These are phyloP conservation scores for Xyrichtys novacula DNA, from an alignment of 2,797 vertebrate species.

Conservation along the genomic window DNA sequence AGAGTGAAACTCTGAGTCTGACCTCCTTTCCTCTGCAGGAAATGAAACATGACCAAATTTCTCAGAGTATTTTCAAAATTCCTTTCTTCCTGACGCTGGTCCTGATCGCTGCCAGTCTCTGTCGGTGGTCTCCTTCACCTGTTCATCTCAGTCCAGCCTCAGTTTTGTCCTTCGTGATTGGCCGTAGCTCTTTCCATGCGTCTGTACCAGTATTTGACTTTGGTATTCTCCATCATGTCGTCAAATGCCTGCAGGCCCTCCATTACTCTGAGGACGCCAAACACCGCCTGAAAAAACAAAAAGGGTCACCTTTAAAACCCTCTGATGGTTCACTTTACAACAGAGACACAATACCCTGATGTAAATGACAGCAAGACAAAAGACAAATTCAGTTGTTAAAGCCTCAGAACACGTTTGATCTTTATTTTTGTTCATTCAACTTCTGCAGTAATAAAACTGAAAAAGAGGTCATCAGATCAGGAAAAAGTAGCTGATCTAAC, in stretches of 20 bases:
- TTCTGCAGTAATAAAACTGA: too few species aligned
- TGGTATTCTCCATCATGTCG: conserved; percentile 94
- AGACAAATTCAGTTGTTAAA: background rate
- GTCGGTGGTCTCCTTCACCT: too few species aligned
- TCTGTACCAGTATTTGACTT: conserved; percentile 91
- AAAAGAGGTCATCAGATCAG: too few species aligned
- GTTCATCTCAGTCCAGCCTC: conserved; percentile 18
- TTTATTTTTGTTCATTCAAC: too few species aligned
- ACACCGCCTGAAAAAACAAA: conserved; percentile 95
- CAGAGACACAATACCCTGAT: too few species aligned
- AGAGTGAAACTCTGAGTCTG: conserved; percentile 5
- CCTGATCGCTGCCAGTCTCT: conserved; percentile 12
- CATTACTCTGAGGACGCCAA: conserved; percentile 94
- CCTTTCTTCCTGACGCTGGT: background rate
- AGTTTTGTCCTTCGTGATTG: conserved; percentile 65
- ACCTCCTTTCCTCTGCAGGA: background rate
- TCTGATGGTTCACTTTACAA: too few species aligned
- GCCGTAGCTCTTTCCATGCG: conserved; percentile 87
- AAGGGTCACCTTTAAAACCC: too few species aligned
- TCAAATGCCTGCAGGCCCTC: conserved; percentile 94
- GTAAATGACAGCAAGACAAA: too few species aligned
- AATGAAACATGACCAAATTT: background rate
- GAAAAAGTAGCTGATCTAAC: too few species aligned
- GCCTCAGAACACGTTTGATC: too few species aligned
- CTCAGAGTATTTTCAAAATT: background rate